Evolutionary conservation across 2,888 invertebrate genomes (phyloP).

Genomic region (Pseudococcus jackbeardsleyi): DNA sequence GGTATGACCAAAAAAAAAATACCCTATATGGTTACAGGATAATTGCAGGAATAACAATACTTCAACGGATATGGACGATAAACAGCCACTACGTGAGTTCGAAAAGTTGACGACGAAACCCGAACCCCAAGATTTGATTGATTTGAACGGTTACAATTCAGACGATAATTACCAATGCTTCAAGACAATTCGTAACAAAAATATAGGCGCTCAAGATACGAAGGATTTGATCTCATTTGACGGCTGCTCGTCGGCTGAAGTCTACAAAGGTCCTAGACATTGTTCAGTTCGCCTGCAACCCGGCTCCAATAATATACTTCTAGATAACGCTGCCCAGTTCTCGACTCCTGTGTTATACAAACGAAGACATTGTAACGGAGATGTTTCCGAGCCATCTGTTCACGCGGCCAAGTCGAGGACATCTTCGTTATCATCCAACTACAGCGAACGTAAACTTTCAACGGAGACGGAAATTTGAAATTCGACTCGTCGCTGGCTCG

Average conservation of each 20-base stretch:
- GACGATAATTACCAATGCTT: conserved; percentile 61
- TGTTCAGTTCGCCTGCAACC: conserved; percentile 83
- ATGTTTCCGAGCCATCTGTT: conserved; percentile 65
- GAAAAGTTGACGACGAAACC: conserved; percentile 5
- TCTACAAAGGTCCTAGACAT: conserved; percentile 76
- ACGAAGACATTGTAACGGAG: conserved; percentile 67
- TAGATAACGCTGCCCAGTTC: conserved; percentile 77
- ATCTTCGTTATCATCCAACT: conserved; percentile 50
- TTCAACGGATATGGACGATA: background rate
- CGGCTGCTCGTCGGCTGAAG: background rate
- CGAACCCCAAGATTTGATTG: conserved; percentile 63
- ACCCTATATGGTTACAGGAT: conserved; percentile 51
- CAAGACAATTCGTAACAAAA: conserved; percentile 23
- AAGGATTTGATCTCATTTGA: conserved; percentile 63
- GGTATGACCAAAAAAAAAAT: conserved; percentile 44
- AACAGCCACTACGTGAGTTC: background rate
- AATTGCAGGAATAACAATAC: conserved; percentile 7
- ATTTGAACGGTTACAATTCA: conserved; percentile 62
- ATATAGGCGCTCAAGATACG: background rate
- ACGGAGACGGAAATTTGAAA: conserved; percentile 64
- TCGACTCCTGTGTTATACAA: conserved; percentile 81
- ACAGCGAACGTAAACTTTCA: conserved; percentile 54
- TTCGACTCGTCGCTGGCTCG: background rate
- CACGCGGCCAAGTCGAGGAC: conserved; percentile 49
- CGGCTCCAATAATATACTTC: conserved; percentile 83